These are phyloP conservation scores for Maniola jurtina DNA, from an alignment of 1,140 invertebrate species.

Conservation along the genomic window DNA sequence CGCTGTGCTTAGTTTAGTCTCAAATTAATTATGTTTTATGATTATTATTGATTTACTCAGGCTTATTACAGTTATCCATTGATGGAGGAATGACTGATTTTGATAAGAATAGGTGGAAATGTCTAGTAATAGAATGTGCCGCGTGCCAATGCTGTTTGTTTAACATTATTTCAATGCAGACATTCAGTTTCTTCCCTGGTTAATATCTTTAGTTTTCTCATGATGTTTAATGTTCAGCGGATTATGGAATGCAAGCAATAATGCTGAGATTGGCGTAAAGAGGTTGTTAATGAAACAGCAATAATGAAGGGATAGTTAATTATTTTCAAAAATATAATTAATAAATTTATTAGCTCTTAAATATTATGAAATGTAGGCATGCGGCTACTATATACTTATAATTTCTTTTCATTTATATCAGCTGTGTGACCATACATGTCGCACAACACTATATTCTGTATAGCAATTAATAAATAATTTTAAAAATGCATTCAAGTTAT, in stretches of 20 bases:
- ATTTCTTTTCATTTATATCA: neutral
- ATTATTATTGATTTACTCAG: slow-evolving; percentile 53
- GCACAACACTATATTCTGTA: no score
- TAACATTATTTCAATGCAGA: neutral
- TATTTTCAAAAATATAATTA: slow-evolving; percentile 10
- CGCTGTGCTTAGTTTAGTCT: slow-evolving; percentile 74
- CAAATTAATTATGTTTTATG: slow-evolving; percentile 61
- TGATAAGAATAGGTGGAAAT: slow-evolving; percentile 49
- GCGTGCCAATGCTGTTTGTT: slow-evolving; percentile 48
- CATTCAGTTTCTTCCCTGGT: neutral
- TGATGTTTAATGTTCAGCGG: neutral
- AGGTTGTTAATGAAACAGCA: slow-evolving; percentile 15
- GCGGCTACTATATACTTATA: slow-evolving; percentile 1
- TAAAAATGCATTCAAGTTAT: neutral
- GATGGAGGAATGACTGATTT: slow-evolving; percentile 60
- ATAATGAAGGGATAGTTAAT: slow-evolving; percentile 6
- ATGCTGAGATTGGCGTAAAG: slow-evolving; percentile 1
- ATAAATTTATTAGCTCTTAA: neutral
- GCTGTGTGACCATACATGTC: neutral
- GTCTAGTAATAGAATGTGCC: slow-evolving; percentile 45
- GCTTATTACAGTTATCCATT: slow-evolving; percentile 49
- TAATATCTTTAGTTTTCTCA: slow-evolving; percentile 4
- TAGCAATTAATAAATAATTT: neutral
- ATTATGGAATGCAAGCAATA: slow-evolving; percentile 13
- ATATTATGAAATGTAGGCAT: neutral